Conservation (phyloP, 2,113 vertebrate genomes). For the Urocynchramus pylzowi region DNA sequence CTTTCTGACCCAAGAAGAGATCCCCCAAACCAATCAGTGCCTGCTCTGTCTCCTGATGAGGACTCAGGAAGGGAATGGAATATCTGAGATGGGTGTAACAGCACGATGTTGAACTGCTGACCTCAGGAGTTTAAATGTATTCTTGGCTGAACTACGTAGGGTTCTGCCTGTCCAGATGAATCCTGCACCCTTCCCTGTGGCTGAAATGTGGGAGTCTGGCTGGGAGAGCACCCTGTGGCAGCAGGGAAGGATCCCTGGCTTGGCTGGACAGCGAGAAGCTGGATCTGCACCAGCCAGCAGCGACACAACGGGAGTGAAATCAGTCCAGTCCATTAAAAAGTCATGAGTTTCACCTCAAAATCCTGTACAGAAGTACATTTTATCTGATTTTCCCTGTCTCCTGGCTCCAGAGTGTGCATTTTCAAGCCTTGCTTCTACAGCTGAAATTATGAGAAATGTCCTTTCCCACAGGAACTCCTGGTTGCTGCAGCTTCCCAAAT, state of each 20-base stretch:
- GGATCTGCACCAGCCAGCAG: not conserved
- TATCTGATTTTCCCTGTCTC: not conserved
- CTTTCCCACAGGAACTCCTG: not conserved
- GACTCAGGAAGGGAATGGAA: not conserved
- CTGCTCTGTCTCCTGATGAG: not conserved
- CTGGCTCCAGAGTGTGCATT: not conserved
- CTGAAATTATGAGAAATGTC: not conserved
- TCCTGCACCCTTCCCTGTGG: not conserved
- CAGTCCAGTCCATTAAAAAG: not conserved
- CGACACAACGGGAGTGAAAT: not conserved
- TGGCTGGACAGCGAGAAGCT: not conserved
- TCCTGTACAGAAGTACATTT: not conserved
- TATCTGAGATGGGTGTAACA: not conserved
- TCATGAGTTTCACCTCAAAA: not conserved
- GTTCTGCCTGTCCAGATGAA: not conserved
- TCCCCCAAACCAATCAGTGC: not conserved
- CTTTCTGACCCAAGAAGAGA: not conserved
- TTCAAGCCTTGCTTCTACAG: not conserved
- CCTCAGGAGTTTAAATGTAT: not conserved
- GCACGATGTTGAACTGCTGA: rapidly evolving
- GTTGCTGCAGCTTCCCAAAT: not conserved
- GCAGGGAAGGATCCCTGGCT: not conserved
- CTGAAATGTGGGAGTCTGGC: not conserved
- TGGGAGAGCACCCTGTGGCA: not conserved
- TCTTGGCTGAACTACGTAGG: not conserved